phyloP scores from a whole-genome alignment of 2,113 vertebrate genomes.

The Egretta garzetta region DNA sequence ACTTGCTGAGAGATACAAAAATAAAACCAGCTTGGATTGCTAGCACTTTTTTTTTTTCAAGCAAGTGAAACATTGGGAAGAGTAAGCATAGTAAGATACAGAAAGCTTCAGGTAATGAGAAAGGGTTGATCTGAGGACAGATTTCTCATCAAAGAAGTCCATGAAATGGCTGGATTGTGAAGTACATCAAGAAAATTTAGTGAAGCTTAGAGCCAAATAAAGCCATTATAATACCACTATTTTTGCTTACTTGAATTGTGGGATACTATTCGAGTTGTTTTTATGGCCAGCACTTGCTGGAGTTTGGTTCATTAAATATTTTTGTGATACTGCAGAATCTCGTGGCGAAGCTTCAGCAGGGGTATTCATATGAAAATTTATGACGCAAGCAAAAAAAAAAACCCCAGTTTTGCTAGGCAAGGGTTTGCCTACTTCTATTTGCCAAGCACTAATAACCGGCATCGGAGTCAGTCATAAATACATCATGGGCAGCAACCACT shows the following conservation, averaged over 20 bases:
- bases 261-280: not conserved
- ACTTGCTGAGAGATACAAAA: constrained; percentile 64
- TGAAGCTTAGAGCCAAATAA: not conserved
- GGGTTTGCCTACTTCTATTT: not conserved
- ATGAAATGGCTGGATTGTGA: not conserved
- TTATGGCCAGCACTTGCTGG: not conserved
- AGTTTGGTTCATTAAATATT: not conserved
- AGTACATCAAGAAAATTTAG: not conserved
- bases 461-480: not conserved
- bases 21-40: constrained; percentile 44
- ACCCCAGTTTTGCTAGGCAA: not conserved
- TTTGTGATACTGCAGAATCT: not conserved
- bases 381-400: not conserved
- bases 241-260: not conserved
- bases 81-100: not conserved
- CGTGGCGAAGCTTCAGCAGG: not conserved
- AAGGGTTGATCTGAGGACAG: not conserved
- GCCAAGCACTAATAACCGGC: not conserved
- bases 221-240: not conserved
- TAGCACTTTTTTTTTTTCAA: not conserved
- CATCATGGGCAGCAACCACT: not conserved
- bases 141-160: not conserved
- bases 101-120: constrained; percentile 6
- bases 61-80: not conserved
- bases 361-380: not conserved